A percentile compares a stretch with the other conserved stretches of the same genome.
Evolutionary conservation across 1,140 invertebrate genomes (phyloP).

Genomic region (Zaprionus inermis): DNA sequence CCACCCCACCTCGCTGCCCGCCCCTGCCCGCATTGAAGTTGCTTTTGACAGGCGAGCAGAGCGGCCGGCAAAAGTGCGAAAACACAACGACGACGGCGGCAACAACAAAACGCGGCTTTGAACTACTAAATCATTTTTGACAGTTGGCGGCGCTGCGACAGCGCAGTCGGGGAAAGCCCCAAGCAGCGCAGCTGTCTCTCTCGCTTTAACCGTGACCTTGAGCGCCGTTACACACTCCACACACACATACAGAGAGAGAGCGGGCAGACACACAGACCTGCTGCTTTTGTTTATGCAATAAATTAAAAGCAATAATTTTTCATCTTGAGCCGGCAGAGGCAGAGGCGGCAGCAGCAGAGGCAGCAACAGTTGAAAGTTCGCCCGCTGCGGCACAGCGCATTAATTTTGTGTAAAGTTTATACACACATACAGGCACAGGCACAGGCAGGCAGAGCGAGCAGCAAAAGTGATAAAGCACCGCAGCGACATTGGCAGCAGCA

Average conservation of each 20-base stretch:
- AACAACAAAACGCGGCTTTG: slow-evolving; percentile 78
- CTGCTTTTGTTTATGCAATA: slow-evolving; percentile 82
- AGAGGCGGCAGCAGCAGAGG: slow-evolving; percentile 59
- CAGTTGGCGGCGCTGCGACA: slow-evolving; percentile 65
- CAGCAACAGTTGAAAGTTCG: slow-evolving; percentile 83
- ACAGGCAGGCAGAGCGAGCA: slow-evolving; percentile 10
- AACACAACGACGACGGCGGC: slow-evolving; percentile 17
- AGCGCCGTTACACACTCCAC: slow-evolving; percentile 59
- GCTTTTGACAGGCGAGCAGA: slow-evolving; percentile 61
- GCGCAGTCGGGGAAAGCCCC: slow-evolving; percentile 77
- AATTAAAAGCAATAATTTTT: slow-evolving; percentile 84
- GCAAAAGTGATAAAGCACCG: slow-evolving; percentile 71
- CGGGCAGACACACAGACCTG: slow-evolving; percentile 31
- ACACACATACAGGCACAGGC: slow-evolving; percentile 57
- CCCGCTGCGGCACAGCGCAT: slow-evolving; percentile 80
- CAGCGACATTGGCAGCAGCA: slow-evolving; percentile 61
- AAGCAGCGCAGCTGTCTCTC: slow-evolving; percentile 46
- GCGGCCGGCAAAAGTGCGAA: slow-evolving; percentile 51
- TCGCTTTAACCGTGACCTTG: slow-evolving; percentile 74
- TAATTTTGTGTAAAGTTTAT: slow-evolving; percentile 75
- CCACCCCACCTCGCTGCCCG: neutral
- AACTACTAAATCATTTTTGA: slow-evolving; percentile 83
- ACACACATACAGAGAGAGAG: slow-evolving; percentile 30
- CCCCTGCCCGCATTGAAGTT: slow-evolving; percentile 31
- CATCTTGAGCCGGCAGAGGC: slow-evolving; percentile 75